Percentiles rank a stretch among this genome's conserved stretches.
Conservation (phyloP, 2,797 vertebrate genomes). For the Trematomus bernacchii region DNA sequence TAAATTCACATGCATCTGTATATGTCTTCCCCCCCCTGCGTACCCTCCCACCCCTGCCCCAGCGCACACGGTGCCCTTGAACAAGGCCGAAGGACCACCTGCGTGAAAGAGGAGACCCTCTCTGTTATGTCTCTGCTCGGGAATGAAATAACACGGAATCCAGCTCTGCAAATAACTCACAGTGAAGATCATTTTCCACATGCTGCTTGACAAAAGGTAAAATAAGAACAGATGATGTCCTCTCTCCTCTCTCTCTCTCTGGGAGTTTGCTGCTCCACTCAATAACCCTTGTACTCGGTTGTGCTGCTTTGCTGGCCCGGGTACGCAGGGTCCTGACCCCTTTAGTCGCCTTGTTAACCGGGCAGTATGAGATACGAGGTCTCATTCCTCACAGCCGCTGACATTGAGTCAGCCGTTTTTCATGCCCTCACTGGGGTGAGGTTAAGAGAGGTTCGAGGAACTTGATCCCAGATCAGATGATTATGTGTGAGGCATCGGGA, state of each 20-base stretch:
- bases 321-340: constrained; percentile 50
- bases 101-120: constrained; percentile 89
- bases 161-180: constrained; percentile 94
- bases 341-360: constrained; percentile 60
- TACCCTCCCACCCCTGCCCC: constrained; percentile 64
- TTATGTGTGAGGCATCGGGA: constrained; percentile 57
- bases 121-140: constrained; percentile 92
- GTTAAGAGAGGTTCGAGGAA: constrained; percentile 70
- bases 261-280: constrained; percentile 59
- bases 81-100: constrained; percentile 91
- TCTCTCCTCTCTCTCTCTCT: constrained; percentile 46
- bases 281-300: constrained; percentile 28
- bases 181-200: constrained; percentile 91
- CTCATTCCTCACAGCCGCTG: constrained; percentile 48
- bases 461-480: constrained; percentile 69
- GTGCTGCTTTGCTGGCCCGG: constrained; percentile 36
- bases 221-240: constrained; percentile 90
- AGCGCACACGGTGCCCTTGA: constrained; percentile 84
- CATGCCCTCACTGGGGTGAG: constrained; percentile 59
- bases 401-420: constrained; percentile 65
- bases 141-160: constrained; percentile 93
- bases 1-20: constrained; percentile 90
- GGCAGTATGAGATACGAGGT: constrained; percentile 43
- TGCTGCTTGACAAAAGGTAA: constrained; percentile 88
- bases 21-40: constrained; percentile 48